Percentiles rank a stretch among this genome's conserved stretches.
Conservation (phyloP, 2,888 invertebrate genomes). For the Strigamia maritima region DNA sequence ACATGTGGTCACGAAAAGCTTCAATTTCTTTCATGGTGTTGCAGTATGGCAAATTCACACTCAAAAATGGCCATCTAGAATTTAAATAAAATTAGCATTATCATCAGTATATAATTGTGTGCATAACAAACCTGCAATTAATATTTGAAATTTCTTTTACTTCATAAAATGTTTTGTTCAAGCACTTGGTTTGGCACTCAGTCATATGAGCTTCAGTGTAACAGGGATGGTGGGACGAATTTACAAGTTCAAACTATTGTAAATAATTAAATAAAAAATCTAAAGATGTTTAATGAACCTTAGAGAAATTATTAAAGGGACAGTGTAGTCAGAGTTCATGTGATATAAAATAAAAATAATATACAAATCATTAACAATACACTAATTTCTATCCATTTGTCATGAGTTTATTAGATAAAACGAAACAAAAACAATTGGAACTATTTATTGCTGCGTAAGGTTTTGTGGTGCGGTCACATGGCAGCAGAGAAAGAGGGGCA, state of each 20-base stretch:
- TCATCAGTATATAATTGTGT: background rate
- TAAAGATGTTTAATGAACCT: no score
- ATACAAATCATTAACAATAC: no score
- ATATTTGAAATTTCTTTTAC: background rate
- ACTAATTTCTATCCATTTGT: no score
- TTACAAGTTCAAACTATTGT: background rate
- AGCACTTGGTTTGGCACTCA: background rate
- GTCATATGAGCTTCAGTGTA: background rate
- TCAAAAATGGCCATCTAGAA: background rate
- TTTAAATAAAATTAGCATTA: background rate
- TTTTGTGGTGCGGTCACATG: no score
- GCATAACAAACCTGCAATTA: background rate
- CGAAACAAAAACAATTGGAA: no score
- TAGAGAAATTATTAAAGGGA: no score
- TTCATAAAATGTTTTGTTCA: background rate
- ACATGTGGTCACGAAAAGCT: background rate
- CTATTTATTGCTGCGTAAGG: no score
- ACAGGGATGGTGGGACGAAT: background rate
- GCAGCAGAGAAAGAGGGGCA: no score
- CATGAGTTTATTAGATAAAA: no score
- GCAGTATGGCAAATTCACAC: background rate
- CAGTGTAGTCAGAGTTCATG: no score
- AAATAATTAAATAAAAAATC: no score
- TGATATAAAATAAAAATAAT: no score
- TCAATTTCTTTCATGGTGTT: background rate